Evolutionary conservation across 2,797 vertebrate species (phyloP).

Genomic region (Gymnopithys bicolor): DNA sequence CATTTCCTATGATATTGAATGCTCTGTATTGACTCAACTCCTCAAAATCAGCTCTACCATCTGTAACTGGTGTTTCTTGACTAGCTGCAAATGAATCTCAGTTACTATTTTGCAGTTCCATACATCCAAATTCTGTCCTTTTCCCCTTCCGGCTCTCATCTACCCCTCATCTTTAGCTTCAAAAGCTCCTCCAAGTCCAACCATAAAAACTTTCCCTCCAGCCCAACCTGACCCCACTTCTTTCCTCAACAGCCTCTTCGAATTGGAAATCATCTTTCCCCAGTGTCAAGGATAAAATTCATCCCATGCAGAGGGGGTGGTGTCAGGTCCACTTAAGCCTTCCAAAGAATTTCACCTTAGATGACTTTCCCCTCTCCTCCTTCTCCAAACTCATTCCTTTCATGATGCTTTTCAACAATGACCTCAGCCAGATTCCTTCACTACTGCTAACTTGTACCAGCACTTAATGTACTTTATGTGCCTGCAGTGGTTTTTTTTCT

Average conservation of each 20-base stretch:
- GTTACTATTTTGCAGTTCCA: not conserved
- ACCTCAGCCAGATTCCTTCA: slow-evolving; percentile 59
- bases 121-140: not conserved
- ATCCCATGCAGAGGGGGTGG: not conserved
- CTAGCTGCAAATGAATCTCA: not conserved
- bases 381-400: slow-evolving; percentile 28
- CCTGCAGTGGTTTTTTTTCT: slow-evolving; percentile 43
- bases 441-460: slow-evolving; percentile 63
- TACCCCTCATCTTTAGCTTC: not conserved
- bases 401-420: slow-evolving; percentile 57
- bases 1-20: not conserved
- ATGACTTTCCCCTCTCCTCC: slow-evolving; percentile 33
- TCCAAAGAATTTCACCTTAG: slow-evolving; percentile 52
- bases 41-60: not conserved
- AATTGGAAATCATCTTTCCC: not conserved
- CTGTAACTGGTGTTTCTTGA: not conserved
- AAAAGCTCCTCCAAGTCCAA: not conserved
- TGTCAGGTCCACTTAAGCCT: slow-evolving; percentile 42
- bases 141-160: not conserved
- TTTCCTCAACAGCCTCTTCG: not conserved
- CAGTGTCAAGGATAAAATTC: not conserved
- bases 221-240: not conserved
- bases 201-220: not conserved
- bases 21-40: not conserved
- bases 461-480: slow-evolving; percentile 65